Evolutionary conservation across 2,888 invertebrate species (phyloP).

Genomic region (Hyposoter didymator): DNA sequence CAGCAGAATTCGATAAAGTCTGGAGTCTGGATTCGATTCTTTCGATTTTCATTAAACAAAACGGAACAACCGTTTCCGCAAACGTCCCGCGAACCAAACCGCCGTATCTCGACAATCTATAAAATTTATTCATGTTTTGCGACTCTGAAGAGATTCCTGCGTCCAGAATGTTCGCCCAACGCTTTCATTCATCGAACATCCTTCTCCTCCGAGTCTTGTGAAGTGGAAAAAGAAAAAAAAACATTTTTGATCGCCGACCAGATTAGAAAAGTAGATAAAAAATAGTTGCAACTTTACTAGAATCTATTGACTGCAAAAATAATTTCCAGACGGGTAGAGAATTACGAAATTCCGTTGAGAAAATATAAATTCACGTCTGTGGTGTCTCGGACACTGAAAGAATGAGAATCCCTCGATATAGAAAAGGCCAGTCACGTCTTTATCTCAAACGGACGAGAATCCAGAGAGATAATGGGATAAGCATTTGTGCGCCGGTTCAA

Average conservation of each 20-base stretch:
- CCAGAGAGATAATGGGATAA: slow-evolving; percentile 58
- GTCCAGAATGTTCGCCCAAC: not conserved
- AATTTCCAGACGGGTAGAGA: not conserved
- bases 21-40: not conserved
- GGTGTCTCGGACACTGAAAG: not conserved
- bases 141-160: not conserved
- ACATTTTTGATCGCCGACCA: not conserved
- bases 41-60: not conserved
- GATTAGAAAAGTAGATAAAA: not conserved
- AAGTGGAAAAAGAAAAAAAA: not conserved
- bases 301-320: not conserved
- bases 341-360: not conserved
- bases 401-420: not conserved
- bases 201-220: not conserved
- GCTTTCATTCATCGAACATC: not conserved
- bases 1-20: slow-evolving; percentile 24
- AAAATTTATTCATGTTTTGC: not conserved
- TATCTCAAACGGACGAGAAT: slow-evolving; percentile 34
- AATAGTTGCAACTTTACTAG: not conserved
- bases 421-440: not conserved
- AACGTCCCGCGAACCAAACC: not conserved
- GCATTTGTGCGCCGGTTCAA: slow-evolving; percentile 51
- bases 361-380: not conserved
- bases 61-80: not conserved
- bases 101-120: not conserved